Percentiles rank a stretch among this genome's conserved stretches.
Evolutionary conservation across 2,797 vertebrate genomes (phyloP).

Genomic region (Ceryle rudis): DNA sequence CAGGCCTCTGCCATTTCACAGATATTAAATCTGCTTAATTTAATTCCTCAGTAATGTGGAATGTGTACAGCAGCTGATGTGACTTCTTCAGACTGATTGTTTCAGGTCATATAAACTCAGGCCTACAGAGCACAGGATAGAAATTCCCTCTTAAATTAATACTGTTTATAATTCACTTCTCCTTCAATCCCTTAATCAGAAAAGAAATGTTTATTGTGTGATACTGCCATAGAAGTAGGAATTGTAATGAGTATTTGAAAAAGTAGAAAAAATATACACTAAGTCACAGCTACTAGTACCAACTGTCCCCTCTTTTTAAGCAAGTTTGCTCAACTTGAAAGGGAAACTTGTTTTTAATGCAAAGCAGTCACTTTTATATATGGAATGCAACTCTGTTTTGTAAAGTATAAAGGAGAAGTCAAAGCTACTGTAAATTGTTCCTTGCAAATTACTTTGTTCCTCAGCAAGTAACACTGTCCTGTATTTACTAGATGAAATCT

Average conservation of each 20-base stretch:
- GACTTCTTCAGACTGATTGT: slow-evolving; percentile 38
- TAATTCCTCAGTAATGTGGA: slow-evolving; percentile 64
- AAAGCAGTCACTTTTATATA: background rate
- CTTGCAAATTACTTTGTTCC: background rate
- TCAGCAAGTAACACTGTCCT: background rate
- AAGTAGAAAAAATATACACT: background rate
- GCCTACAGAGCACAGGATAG: slow-evolving; percentile 10
- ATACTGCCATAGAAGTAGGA: slow-evolving; percentile 40
- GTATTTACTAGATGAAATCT: background rate
- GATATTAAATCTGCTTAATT: slow-evolving; percentile 59
- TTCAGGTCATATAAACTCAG: slow-evolving; percentile 51
- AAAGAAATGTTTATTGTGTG: slow-evolving; percentile 53
- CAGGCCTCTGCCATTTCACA: slow-evolving; percentile 48
- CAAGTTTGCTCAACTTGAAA: slow-evolving; percentile 27
- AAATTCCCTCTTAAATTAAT: slow-evolving; percentile 51
- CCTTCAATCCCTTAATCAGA: slow-evolving; percentile 22
- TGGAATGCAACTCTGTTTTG: background rate
- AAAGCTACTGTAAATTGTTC: background rate
- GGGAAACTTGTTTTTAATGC: slow-evolving; percentile 22
- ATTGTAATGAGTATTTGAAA: slow-evolving; percentile 46
- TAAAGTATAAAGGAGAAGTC: background rate
- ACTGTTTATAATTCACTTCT: slow-evolving; percentile 35
- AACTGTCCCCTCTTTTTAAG: slow-evolving; percentile 30
- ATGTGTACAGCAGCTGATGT: slow-evolving; percentile 51
- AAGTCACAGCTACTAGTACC: slow-evolving; percentile 10